Conservation (phyloP, 2,888 invertebrate species). For the Trimorus sp. region DNA sequence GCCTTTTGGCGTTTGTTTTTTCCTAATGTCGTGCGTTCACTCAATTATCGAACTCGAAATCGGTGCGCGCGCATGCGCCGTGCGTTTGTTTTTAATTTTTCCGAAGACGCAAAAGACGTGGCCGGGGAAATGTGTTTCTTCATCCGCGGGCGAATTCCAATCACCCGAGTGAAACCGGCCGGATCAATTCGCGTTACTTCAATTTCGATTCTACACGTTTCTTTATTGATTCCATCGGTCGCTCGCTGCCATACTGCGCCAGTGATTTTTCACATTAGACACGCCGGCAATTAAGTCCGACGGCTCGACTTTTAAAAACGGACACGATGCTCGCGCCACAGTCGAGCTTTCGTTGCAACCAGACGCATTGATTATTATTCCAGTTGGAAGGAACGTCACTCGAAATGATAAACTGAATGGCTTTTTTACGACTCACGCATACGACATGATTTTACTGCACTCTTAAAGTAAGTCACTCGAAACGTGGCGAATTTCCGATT, state of each 20-base stretch:
- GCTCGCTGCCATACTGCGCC: slow-evolving; percentile 35
- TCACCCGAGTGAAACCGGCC: slow-evolving; percentile 43
- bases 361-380: neutral
- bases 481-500: too few relatives aligned
- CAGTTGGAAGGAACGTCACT: too few relatives aligned
- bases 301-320: slow-evolving; percentile 37
- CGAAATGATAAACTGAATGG: too few relatives aligned
- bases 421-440: too few relatives aligned
- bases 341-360: slow-evolving; percentile 20
- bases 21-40: neutral
- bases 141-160: slow-evolving; percentile 42
- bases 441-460: too few relatives aligned
- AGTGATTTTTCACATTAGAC: slow-evolving; percentile 62
- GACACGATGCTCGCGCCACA: slow-evolving; percentile 26
- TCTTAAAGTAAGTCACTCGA: too few relatives aligned
- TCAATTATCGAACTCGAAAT: slow-evolving; percentile 5
- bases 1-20: slow-evolving; percentile 6
- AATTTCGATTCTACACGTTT: slow-evolving; percentile 63
- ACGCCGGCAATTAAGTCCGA: slow-evolving; percentile 53
- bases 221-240: slow-evolving; percentile 62
- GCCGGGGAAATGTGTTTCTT: slow-evolving; percentile 45
- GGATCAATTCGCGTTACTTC: slow-evolving; percentile 56
- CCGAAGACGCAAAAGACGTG: slow-evolving; percentile 17
- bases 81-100: slow-evolving; percentile 44
- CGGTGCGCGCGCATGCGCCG: neutral